A percentile compares a stretch with the other conserved stretches of the same genome.
These are phyloP conservation scores for Gari tellinella DNA, from an alignment of 2,888 invertebrate species.

Conservation along the genomic window DNA sequence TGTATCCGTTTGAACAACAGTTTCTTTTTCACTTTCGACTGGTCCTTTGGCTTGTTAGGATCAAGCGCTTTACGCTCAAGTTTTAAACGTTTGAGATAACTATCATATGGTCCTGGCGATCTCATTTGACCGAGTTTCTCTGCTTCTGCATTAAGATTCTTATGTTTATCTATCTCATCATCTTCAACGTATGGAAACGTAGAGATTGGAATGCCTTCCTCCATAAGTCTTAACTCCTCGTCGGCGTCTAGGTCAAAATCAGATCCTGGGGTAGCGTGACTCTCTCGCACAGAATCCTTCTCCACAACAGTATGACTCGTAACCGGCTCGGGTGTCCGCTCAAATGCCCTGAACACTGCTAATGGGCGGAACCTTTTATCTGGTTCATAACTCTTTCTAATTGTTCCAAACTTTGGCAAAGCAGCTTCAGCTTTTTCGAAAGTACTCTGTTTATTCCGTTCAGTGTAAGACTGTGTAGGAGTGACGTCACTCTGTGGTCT, in stretches of 20 bases:
- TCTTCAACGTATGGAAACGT: constrained; percentile 43
- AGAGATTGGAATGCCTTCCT: constrained; percentile 15
- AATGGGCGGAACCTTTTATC: constrained; percentile 5
- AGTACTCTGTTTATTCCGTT: not conserved
- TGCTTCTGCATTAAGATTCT: constrained; percentile 44
- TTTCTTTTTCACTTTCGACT: constrained; percentile 22
- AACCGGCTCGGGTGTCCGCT: not conserved
- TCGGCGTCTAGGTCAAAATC: too few species aligned
- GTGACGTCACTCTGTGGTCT: too few species aligned
- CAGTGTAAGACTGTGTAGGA: too few species aligned
- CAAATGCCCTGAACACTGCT: constrained; percentile 6
- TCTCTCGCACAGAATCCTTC: too few species aligned
- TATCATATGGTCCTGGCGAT: constrained; percentile 22
- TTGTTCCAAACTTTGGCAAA: constrained; percentile 9
- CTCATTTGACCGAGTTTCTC: constrained; percentile 32
- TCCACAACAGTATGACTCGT: too few species aligned
- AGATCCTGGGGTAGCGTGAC: too few species aligned
- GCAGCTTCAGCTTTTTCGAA: not conserved
- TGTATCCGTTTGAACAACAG: constrained; percentile 20
- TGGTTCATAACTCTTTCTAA: constrained; percentile 13
- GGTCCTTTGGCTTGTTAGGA: constrained; percentile 26
- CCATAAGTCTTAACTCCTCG: not conserved
- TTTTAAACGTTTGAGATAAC: constrained; percentile 40
- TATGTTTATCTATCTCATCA: constrained; percentile 44
- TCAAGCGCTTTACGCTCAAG: constrained; percentile 13